Conservation (phyloP, 2,797 vertebrate species). For the Microctenopoma steveboyesi region DNA sequence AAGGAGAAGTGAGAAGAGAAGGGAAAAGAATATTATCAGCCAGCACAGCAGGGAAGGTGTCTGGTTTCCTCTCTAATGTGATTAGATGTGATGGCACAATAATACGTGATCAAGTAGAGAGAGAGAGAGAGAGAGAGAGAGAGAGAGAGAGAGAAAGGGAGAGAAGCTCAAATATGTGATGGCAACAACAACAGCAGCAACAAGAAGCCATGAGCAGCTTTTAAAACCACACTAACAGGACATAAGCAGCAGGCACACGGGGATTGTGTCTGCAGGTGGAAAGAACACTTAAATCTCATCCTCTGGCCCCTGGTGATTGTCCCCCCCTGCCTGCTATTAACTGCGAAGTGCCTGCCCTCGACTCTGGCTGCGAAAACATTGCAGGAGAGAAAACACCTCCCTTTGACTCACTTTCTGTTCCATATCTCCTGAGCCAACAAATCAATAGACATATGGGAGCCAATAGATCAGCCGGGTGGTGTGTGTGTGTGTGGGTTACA, state of each 20-base stretch:
- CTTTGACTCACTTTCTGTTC: conserved; percentile 28
- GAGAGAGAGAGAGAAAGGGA: not conserved
- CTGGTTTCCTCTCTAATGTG: conserved; percentile 36
- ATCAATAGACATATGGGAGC: conserved; percentile 49
- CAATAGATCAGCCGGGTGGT: conserved; percentile 24
- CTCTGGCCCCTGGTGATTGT: conserved; percentile 36
- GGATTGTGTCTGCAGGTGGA: conserved; percentile 29
- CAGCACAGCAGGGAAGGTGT: conserved; percentile 42
- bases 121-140: conserved; percentile 10
- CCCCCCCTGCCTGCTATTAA: conserved; percentile 25
- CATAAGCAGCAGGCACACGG: conserved; percentile 13
- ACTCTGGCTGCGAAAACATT: conserved; percentile 41
- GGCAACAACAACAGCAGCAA: conserved; percentile 32
- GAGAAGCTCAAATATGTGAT: conserved; percentile 15
- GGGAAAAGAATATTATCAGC: conserved; percentile 40
- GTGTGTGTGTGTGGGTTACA: not conserved
- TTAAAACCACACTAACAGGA: conserved; percentile 31
- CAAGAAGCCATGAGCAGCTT: conserved; percentile 17
- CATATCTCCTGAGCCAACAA: conserved; percentile 22
- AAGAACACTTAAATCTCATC: conserved; percentile 25
- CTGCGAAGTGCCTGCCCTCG: conserved; percentile 44
- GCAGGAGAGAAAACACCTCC: conserved; percentile 38
- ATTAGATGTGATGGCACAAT: conserved; percentile 37
- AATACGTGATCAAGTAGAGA: conserved; percentile 27
- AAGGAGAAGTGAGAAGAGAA: conserved; percentile 11